Conservation (phyloP, 2,888 invertebrate species). For the Nymphalis urticae region DNA sequence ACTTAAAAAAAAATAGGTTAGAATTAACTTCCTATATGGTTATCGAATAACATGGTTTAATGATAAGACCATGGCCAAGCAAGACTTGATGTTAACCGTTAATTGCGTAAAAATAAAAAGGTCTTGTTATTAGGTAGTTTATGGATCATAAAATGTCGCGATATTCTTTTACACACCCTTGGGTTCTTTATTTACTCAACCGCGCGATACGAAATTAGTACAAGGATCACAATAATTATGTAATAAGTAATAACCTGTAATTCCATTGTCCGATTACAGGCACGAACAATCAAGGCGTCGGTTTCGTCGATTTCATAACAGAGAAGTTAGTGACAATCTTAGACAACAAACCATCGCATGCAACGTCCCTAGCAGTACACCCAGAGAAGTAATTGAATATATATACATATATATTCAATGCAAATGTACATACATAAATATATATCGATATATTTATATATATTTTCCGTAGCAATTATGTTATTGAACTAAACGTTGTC, state of each 20-base stretch:
- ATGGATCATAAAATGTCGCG: too few relatives aligned
- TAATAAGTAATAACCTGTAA: too few relatives aligned
- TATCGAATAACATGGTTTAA: background rate
- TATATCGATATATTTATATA: too few relatives aligned
- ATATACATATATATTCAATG: too few relatives aligned
- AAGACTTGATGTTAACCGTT: too few relatives aligned
- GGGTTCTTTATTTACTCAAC: too few relatives aligned
- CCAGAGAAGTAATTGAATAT: slow-evolving; percentile 72
- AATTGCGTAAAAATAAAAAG: too few relatives aligned
- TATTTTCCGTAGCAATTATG: background rate
- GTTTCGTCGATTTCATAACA: slow-evolving; percentile 74
- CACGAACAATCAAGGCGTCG: slow-evolving; percentile 70
- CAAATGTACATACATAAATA: too few relatives aligned
- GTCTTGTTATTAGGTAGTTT: too few relatives aligned
- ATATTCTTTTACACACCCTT: too few relatives aligned
- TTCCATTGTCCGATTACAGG: slow-evolving; percentile 48
- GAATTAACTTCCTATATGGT: background rate
- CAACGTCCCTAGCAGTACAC: slow-evolving; percentile 72
- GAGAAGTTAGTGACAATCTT: slow-evolving; percentile 69
- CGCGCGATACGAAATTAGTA: background rate
- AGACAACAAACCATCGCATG: slow-evolving; percentile 60
- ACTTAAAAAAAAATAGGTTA: background rate
- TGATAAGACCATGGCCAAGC: background rate
- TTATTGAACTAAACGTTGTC: background rate
- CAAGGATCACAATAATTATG: too few relatives aligned